Base-by-base conservation (phyloP, 2,797 vertebrate species). In the Xenops minutus region DNA sequence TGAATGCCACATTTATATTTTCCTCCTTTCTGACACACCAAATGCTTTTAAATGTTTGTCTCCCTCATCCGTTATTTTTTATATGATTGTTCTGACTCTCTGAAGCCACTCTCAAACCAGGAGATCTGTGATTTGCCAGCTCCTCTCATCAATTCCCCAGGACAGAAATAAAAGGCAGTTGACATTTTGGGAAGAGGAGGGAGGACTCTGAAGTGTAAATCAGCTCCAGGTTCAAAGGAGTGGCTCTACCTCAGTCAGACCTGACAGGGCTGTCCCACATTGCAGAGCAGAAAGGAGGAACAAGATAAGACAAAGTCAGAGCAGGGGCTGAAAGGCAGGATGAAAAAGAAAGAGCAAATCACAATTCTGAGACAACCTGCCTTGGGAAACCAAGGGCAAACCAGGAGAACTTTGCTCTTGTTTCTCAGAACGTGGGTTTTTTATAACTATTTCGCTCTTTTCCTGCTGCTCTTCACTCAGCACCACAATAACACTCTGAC, bases 151-250 rank as follows among this genome's bases (percentile, higher is more conserved):
- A 62, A 4, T 62, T 81, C 69, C 62, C 58, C 44, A 8, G 85
- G 52, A 21, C 22, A 44, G 44, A 24, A 88, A 85, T 29, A 24
- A 58, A 46, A 86, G 61, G 56, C 15, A 74, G 58, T 19, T 81
- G 48, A 64, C 56, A 22, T 2, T 0, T 17, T 14, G 29, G 64
- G 73, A 86, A 91, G 76, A 48, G 44, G 78, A 46, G 39, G 49
- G 54, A 85, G 68, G 71, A 37, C 78, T 48, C 61, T n/a, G 85
- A 67, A 27, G 78, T 67, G 75, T 27, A 82, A 91, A 89, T 93
- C 71, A 68, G 37, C 51, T 76, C 16, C 54, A 24, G 9, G 51
- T 56, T 84, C 61, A 84, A 88, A 87, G 87, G 66, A 66, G 36
- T 24, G 63, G 58, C 59, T 78, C 55, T 52, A 26, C 73, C 61